Base-by-base conservation (phyloP, 2,113 vertebrate genomes). In the Pedionomus torquatus region DNA sequence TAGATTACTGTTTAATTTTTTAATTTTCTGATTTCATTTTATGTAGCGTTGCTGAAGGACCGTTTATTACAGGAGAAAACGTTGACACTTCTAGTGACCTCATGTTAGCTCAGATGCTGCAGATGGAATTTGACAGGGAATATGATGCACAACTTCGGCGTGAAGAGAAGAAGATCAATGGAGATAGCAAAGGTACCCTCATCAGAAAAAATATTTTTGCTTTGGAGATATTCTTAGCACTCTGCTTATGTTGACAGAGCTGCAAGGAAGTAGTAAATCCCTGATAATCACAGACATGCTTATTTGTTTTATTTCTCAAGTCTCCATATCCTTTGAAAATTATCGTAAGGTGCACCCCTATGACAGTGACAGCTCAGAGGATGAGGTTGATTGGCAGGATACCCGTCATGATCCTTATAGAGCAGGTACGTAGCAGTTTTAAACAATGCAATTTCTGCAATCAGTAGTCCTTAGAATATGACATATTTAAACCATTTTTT, bases 261-360 rank as follows among this genome's bases (percentile, higher is more conserved):
- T 89, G 4, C 30, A 16, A 84, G 28, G 31, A 87, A 46, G 46
- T 24, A 63, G n/a, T 11, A 79, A 80, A 85, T 78, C 13, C 14
- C 31, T 78, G 58, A 66, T 80, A 92, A 60, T 87, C 49, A 72
- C 4, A 21, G 41, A 17, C 3, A 2, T 83, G 14, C 51, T 61
- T 43, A 31, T 88, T 89, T 93, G 4, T 96, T 94, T 96, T 83
- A 43, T 95, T 97, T 96, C 89, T 96, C 76, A 97, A 99, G 99
- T 99, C 74, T 99, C 99, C 69, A 99, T 99, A 98, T 99, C 99
- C 57, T 99, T 99, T 97, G 99, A 99, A 98, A 99, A 99, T 98
- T 99, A 99, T 92, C 99, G 99, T 11, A 99, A 98, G 97, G 99
- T 99, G 5, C 99, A 99, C 96, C 99, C 99, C 6, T 99, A 98